Percentiles rank a stretch among this genome's conserved stretches.
Evolutionary conservation across 2,888 invertebrate genomes (phyloP).

Genomic region (Acanthoscelides obtectus): DNA sequence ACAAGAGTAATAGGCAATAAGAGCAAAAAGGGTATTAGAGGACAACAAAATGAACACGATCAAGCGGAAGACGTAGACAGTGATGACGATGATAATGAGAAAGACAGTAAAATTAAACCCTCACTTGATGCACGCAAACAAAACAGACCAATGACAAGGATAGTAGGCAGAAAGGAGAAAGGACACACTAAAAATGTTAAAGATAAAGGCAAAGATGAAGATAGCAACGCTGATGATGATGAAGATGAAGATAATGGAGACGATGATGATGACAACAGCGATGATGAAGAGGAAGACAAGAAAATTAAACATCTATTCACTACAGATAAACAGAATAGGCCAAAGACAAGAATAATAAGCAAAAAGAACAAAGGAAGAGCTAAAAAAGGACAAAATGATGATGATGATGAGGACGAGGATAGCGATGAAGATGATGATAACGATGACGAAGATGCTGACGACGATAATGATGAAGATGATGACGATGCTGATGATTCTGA

Average conservation of each 20-base stretch:
- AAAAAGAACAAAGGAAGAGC: neutral
- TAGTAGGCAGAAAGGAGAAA: too few relatives aligned
- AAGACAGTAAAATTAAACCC: neutral
- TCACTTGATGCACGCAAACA: neutral
- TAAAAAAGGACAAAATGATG: neutral
- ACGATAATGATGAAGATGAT: conserved; percentile 5
- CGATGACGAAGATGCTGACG: conserved; percentile 3
- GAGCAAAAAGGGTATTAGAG: too few relatives aligned
- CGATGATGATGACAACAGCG: conserved; percentile 7
- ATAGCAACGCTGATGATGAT: neutral
- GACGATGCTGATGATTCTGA: conserved; percentile 15
- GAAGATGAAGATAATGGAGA: conserved; percentile 6
- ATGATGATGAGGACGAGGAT: conserved; percentile 2
- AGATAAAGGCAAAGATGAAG: conserved; percentile 1
- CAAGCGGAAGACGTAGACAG: neutral
- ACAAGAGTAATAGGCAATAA: too few relatives aligned
- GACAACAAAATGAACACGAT: too few relatives aligned
- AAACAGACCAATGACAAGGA: too few relatives aligned
- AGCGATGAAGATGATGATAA: neutral
- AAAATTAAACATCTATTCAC: neutral
- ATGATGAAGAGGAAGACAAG: neutral
- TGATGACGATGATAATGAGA: neutral
- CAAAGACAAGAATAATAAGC: neutral
- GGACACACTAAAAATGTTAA: neutral
- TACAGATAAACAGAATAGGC: neutral